Evolutionary conservation across 2,797 vertebrate species (phyloP).

Genomic region (Rhynchonycteris naso): DNA sequence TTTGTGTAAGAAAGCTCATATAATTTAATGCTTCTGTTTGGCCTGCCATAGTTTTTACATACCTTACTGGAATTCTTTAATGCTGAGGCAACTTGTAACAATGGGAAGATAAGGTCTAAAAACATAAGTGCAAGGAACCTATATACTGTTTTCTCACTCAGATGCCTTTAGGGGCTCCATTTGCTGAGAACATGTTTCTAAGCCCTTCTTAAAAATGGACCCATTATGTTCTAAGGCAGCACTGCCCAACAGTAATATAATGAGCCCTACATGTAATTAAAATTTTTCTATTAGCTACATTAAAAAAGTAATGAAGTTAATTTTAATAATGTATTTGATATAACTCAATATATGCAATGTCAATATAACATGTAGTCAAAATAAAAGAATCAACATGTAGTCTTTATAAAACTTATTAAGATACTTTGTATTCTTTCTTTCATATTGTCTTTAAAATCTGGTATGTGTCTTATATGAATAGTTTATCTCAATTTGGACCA

Average conservation of each 20-base stretch:
- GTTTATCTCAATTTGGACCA: background rate
- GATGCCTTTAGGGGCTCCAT: background rate
- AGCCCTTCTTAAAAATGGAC: background rate
- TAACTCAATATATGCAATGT: background rate
- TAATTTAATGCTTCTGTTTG: slow-evolving; percentile 20
- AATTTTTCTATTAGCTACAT: background rate
- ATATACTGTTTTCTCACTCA: background rate
- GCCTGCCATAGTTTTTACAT: background rate
- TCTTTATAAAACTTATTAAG: background rate
- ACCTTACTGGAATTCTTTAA: background rate
- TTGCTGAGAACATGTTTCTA: background rate
- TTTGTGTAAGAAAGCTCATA: background rate
- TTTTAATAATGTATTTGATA: slow-evolving; percentile 14
- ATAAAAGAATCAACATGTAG: background rate
- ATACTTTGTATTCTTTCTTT: background rate
- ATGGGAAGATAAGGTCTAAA: background rate
- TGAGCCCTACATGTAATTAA: background rate
- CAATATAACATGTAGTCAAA: background rate
- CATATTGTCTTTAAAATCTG: background rate
- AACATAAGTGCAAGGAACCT: background rate
- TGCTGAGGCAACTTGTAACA: background rate
- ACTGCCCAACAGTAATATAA: background rate
- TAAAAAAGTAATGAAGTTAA: background rate
- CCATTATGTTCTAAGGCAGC: background rate
- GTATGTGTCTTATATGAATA: background rate